phyloP scores from a whole-genome alignment of 53 echinoderm and acorn worm genomes.

The Echinarachnius parma region DNA sequence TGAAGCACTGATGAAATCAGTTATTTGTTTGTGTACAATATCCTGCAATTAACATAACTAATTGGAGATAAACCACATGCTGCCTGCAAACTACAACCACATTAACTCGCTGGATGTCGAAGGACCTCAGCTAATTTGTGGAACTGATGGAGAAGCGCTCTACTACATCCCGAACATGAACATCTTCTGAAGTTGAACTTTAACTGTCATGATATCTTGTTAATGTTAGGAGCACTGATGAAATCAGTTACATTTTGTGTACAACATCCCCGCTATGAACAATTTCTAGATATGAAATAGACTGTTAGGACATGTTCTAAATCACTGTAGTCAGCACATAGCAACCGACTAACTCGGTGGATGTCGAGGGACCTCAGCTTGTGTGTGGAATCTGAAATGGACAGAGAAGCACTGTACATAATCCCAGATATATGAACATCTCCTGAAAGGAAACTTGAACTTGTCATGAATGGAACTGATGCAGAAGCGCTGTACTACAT shows the following conservation, averaged over 20 bases:
- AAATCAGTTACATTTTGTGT: not conserved
- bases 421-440: conserved; percentile 13
- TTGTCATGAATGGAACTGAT: too few relatives aligned
- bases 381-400: not conserved
- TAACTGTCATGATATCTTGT: not conserved
- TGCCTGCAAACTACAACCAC: conserved; percentile 82
- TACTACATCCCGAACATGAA: conserved; percentile 55
- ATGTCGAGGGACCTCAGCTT: not conserved
- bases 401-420: not conserved
- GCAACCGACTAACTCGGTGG: too few relatives aligned
- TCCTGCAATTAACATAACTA: too few relatives aligned
- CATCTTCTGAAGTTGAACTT: not conserved
- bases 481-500: conserved; percentile 4
- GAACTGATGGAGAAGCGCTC: conserved; percentile 72
- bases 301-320: too few relatives aligned
- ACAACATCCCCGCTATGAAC: not conserved
- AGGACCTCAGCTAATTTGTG: conserved; percentile 67
- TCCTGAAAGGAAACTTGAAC: too few relatives aligned
- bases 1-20: too few relatives aligned
- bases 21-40: too few relatives aligned
- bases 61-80: conserved; percentile 80
- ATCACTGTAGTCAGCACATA: too few relatives aligned
- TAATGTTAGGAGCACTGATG: not conserved
- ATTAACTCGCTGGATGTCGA: conserved; percentile 85
- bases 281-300: not conserved